A percentile compares a stretch with the other conserved stretches of the same genome.
Conservation (phyloP, 37 sponge, comb jelly and placozoan species). For the Chondrosia reniformis region DNA sequence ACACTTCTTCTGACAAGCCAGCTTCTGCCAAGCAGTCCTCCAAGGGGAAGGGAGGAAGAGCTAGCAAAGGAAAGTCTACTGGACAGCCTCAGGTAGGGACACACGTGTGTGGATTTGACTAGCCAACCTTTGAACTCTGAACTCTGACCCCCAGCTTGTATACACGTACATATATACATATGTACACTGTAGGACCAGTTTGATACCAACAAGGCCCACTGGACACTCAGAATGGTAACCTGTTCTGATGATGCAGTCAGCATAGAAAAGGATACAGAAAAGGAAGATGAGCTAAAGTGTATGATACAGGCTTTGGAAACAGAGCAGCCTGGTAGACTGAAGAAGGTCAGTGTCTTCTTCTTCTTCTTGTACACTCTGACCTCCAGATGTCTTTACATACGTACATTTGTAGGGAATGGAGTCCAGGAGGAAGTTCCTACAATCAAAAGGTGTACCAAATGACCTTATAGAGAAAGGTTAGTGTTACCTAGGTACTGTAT, state of each 20-base stretch:
- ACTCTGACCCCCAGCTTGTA: neutral
- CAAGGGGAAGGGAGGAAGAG: constrained; percentile 8
- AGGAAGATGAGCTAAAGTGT: constrained; percentile 77
- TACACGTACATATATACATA: no score
- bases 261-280: constrained; percentile 74
- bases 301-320: constrained; percentile 91
- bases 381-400: neutral
- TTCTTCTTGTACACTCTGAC: neutral
- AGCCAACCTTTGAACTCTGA: neutral
- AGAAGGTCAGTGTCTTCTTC: constrained; percentile 50
- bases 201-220: constrained; percentile 63
- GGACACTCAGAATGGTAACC: constrained; percentile 61
- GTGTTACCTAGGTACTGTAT: neutral
- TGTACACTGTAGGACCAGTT: constrained; percentile 20
- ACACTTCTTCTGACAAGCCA: constrained; percentile 23
- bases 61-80: neutral
- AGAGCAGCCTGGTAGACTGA: constrained; percentile 80
- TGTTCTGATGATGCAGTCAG: constrained; percentile 20
- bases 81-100: neutral
- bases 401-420: constrained; percentile 31
- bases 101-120: neutral
- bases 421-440: constrained; percentile 68
- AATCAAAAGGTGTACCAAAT: constrained; percentile 29
- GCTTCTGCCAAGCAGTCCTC: constrained; percentile 3
- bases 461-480: constrained; percentile 1